These are phyloP conservation scores for Cynopterus sphinx DNA, from an alignment of 2,797 vertebrate genomes.

Conservation along the genomic window DNA sequence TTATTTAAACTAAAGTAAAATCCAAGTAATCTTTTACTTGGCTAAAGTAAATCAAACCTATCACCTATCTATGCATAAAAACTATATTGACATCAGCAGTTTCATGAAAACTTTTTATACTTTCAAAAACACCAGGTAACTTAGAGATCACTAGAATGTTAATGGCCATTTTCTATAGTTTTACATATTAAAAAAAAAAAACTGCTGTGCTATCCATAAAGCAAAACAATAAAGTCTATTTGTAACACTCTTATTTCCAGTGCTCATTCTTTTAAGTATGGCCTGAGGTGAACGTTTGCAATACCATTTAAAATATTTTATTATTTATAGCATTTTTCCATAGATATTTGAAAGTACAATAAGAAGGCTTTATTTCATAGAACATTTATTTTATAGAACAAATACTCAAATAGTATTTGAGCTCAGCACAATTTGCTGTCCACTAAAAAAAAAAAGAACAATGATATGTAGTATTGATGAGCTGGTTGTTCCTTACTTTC, in stretches of 20 bases:
- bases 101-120: constrained; percentile 46
- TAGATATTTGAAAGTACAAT: constrained; percentile 4
- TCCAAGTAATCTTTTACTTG: not conserved
- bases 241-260: constrained; percentile 10
- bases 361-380: constrained; percentile 34
- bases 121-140: not conserved
- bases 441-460: not conserved
- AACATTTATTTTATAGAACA: constrained; percentile 30
- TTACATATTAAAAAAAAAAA: not conserved
- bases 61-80: constrained; percentile 5
- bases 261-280: not conserved
- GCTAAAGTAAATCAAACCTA: constrained; percentile 15
- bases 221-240: constrained; percentile 38
- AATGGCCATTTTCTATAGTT: constrained; percentile 8
- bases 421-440: constrained; percentile 21
- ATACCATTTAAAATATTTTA: constrained; percentile 65
- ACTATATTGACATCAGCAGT: not conserved
- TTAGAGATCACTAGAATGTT: not conserved
- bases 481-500: not conserved
- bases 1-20: constrained; percentile 79
- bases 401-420: constrained; percentile 39
- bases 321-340: constrained; percentile 53
- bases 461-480: constrained; percentile 5
- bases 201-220: constrained; percentile 21
- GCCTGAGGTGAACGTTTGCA: not conserved